Evolutionary conservation across 2,888 invertebrate species (phyloP).

Genomic region (Drosophila mulleri): DNA sequence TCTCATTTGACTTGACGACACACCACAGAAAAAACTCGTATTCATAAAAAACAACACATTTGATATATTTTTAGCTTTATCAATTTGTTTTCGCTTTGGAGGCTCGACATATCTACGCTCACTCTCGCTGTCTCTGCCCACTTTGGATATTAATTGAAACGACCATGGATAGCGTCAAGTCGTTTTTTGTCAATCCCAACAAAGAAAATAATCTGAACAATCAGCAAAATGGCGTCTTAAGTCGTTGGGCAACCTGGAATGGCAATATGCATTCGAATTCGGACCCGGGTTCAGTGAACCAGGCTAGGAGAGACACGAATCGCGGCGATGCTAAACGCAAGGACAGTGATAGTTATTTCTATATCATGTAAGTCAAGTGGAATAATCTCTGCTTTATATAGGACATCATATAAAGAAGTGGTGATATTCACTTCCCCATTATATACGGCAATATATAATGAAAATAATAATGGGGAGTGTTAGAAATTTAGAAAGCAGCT

Average conservation of each 20-base stretch:
- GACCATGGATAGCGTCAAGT: slow-evolving; percentile 79
- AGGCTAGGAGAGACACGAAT: slow-evolving; percentile 58
- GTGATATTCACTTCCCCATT: no score
- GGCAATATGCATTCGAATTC: slow-evolving; percentile 49
- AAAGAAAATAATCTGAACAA: slow-evolving; percentile 68
- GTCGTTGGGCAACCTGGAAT: slow-evolving; percentile 67
- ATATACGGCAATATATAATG: no score
- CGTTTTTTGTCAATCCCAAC: slow-evolving; percentile 75
- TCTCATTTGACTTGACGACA: slow-evolving; percentile 46
- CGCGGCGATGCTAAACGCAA: slow-evolving; percentile 74
- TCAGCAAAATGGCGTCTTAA: slow-evolving; percentile 58
- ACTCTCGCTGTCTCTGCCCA: neutral
- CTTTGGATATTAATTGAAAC: slow-evolving; percentile 11
- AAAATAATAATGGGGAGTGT: neutral
- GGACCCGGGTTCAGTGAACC: slow-evolving; percentile 55
- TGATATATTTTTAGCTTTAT: slow-evolving; percentile 70
- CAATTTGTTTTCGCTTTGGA: slow-evolving; percentile 61
- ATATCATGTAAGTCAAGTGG: slow-evolving; percentile 82
- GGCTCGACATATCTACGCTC: slow-evolving; percentile 59
- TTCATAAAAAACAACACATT: slow-evolving; percentile 29
- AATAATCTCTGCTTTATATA: neutral
- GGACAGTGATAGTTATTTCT: slow-evolving; percentile 84
- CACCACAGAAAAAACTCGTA: slow-evolving; percentile 14
- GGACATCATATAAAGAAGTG: neutral
- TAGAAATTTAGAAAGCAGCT: neutral